These are phyloP conservation scores for Triplophysa tibetana DNA, from an alignment of 2,113 vertebrate species.

Conservation along the genomic window DNA sequence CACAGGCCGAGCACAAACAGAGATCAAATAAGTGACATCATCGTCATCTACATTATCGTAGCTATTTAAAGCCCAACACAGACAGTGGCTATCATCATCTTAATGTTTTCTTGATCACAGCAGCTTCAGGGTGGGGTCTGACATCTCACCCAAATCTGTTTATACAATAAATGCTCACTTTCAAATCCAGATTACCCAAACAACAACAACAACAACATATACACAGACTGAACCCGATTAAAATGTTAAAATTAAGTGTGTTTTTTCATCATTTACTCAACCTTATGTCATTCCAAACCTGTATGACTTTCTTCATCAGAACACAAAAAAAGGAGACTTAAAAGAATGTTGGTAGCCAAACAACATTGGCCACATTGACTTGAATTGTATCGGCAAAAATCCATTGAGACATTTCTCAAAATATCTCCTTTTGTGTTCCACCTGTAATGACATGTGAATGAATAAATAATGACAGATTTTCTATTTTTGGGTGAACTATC, in stretches of 20 bases:
- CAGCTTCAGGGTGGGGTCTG: background rate
- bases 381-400: too few species aligned
- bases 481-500: too few species aligned
- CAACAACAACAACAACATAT: background rate
- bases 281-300: too few species aligned
- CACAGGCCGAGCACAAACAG: background rate
- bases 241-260: background rate
- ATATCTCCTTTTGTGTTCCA: too few species aligned
- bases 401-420: too few species aligned
- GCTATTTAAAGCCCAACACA: constrained; percentile 38
- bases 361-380: too few species aligned
- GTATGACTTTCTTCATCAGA: too few species aligned
- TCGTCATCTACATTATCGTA: constrained; percentile 25
- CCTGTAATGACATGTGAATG: too few species aligned
- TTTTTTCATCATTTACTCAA: too few species aligned
- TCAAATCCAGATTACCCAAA: background rate
- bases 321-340: too few species aligned
- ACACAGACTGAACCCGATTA: background rate
- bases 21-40: constrained; percentile 33
- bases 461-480: too few species aligned
- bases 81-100: background rate
- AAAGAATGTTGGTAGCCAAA: too few species aligned
- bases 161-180: background rate
- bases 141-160: background rate
- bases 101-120: background rate